Evolutionary conservation across 2,797 vertebrate species (phyloP).

Genomic region (Eulemur albifrons): DNA sequence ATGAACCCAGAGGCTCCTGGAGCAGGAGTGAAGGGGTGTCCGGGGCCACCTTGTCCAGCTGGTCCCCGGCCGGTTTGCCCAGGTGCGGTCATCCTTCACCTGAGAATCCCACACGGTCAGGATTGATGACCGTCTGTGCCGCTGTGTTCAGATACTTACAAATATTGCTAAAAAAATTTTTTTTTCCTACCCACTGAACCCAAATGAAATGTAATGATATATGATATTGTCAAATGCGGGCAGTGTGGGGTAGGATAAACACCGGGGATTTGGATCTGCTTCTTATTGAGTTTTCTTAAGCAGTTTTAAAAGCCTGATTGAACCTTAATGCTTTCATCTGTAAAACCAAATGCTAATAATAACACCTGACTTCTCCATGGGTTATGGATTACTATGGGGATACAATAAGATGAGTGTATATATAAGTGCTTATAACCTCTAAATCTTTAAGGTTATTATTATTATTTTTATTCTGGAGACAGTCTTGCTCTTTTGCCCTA

Average conservation of each 20-base stretch:
- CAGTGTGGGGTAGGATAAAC: background rate
- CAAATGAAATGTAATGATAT: background rate
- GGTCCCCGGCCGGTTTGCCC: background rate
- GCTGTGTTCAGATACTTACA: background rate
- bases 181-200: background rate
- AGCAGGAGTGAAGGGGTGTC: rapidly evolving
- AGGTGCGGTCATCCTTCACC: rapidly evolving
- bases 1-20: background rate
- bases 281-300: background rate
- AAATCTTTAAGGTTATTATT: background rate
- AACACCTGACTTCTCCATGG: background rate
- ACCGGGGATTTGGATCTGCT: background rate
- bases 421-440: background rate
- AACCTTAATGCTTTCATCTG: background rate
- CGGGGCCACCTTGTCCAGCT: rapidly evolving
- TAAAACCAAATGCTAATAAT: background rate
- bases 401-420: background rate
- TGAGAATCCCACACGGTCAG: background rate
- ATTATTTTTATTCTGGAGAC: background rate
- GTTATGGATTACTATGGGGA: background rate
- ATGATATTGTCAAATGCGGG: background rate
- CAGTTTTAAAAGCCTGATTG: background rate
- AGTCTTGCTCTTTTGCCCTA: too few species aligned
- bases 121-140: background rate
- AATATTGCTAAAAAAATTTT: background rate